Evolutionary conservation across 2,113 vertebrate genomes (phyloP).

Genomic region (Caracal caracal): DNA sequence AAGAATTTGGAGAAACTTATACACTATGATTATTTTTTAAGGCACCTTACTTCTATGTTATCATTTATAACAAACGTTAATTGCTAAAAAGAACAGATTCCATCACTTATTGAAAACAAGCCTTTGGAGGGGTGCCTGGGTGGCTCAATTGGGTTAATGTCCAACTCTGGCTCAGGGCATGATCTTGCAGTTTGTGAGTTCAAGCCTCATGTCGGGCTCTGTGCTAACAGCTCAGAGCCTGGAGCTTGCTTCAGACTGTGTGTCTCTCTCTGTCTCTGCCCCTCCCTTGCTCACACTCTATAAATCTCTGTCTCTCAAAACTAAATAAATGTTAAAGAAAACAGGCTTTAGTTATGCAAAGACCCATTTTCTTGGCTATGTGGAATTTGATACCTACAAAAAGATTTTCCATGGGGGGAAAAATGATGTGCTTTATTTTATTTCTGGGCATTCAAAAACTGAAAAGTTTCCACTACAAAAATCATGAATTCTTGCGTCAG

Average conservation of each 20-base stretch:
- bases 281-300: too few relatives aligned
- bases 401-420: neutral
- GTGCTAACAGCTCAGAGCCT: too few relatives aligned
- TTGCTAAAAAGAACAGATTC: neutral
- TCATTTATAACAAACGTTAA: neutral
- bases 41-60: neutral
- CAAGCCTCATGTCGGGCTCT: too few relatives aligned
- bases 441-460: neutral
- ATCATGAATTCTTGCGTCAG: neutral
- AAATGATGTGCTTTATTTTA: neutral
- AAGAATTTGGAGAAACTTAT: neutral
- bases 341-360: neutral
- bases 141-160: too few relatives aligned
- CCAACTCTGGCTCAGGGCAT: too few relatives aligned
- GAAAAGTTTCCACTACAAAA: neutral
- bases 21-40: neutral
- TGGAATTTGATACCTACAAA: neutral
- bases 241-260: too few relatives aligned
- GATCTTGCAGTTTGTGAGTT: too few relatives aligned
- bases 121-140: neutral
- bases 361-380: neutral
- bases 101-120: neutral
- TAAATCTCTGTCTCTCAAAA: too few relatives aligned
- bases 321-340: too few relatives aligned
- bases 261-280: too few relatives aligned